Conservation (phyloP, 2,797 vertebrate species). For the Sebastes paucispinis region DNA sequence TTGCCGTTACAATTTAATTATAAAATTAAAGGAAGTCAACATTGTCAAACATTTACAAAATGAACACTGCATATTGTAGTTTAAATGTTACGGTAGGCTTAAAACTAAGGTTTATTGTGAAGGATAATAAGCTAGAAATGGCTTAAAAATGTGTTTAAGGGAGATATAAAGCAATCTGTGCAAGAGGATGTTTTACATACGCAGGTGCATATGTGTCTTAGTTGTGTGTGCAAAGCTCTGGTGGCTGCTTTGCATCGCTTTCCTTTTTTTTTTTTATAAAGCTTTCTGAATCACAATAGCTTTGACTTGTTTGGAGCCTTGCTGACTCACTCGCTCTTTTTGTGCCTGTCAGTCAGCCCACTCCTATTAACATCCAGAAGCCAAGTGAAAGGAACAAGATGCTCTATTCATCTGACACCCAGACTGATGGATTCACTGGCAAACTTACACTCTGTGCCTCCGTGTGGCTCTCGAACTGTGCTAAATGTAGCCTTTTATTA, state of each 20-base stretch:
- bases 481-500: conserved; percentile 8
- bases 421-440: conserved; percentile 22
- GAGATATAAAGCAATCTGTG: background rate
- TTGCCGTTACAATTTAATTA: accelerated
- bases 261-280: conserved; percentile 1
- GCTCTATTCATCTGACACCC: conserved; percentile 41
- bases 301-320: conserved; percentile 45
- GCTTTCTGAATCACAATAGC: conserved; percentile 55
- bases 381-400: conserved; percentile 54
- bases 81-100: background rate
- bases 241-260: conserved; percentile 16
- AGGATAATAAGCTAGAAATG: background rate
- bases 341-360: conserved; percentile 59
- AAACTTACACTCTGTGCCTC: background rate
- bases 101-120: background rate
- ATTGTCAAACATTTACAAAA: too few species aligned
- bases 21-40: too few species aligned
- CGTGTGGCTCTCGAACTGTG: background rate
- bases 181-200: background rate
- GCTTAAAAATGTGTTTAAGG: background rate
- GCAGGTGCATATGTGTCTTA: background rate
- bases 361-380: conserved; percentile 53
- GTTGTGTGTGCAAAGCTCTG: background rate
- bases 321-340: conserved; percentile 55
- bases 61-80: background rate